Evolutionary conservation across 1,140 invertebrate genomes (phyloP), one percentile per base, ranked within the genome.

Genomic region (Gonioctena quinquepunctata): DNA sequence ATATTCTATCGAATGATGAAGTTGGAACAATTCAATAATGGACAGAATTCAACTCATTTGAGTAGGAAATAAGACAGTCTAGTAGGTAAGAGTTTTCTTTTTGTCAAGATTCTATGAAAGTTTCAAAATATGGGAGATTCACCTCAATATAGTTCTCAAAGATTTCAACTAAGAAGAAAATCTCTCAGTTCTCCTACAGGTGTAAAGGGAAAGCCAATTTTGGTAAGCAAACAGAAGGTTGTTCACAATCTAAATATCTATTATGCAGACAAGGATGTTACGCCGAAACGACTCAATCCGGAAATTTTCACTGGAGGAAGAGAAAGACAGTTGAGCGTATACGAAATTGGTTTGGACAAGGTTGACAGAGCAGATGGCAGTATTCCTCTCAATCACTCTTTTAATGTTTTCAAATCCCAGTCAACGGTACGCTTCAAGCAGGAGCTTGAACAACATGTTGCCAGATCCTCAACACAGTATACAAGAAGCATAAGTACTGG

Each of bases 251-350:
- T 48, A 11, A 11, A 13, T 21, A 62, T 62, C 13, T 8, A 19
- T 2, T 19, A 62, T 48, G 68, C 81, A 19, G 79, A 74, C 8
- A 71, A 72, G 60, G 74, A 81, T 69, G 69, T 79, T 6, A 81
- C 79, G 5, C 79, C 80, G 8, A 71, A 76, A 71, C 62, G 66
- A 13, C 66, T 82, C 19, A 74, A 75, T 52, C 74, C 76, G 1
- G 61, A 73, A 18, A 18, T 69, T 3, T 76, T 66, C 42, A 66
- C 74, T 11, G 63, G 54, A 19, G 69, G 68, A 19, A 75, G 68
- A 16, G 76, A 80, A 50, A 61, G 76, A 22, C 74, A 72, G 25
- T 54, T 79, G 8, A 68, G 69, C 11, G 63, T 71, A 5, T 72
- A 69, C 21, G 70, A 75, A 50, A 70, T 76, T 19, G 57, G 57